Conservation (phyloP, 2,113 vertebrate genomes). For the Terrapene triunguis region DNA sequence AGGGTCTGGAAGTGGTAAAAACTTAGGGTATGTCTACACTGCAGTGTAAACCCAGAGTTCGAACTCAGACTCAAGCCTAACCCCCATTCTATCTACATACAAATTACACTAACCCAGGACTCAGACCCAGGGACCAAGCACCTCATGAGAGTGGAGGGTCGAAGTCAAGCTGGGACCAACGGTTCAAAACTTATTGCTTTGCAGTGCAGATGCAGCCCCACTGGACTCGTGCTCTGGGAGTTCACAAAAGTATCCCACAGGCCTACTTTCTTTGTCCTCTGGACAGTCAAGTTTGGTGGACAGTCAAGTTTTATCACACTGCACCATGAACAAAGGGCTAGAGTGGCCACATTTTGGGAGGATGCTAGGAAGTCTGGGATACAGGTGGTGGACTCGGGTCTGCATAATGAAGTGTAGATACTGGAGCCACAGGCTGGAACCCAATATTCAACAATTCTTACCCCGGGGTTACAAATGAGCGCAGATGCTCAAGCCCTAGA, state of each 20-base stretch:
- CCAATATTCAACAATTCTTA: not conserved
- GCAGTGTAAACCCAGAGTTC: not conserved
- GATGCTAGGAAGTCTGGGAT: not conserved
- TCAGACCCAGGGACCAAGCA: not conserved
- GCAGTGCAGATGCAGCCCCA: not conserved
- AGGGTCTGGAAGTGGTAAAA: not conserved
- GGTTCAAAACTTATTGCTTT: not conserved
- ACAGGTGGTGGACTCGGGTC: not conserved
- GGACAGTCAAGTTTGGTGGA: not conserved
- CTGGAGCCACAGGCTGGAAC: not conserved
- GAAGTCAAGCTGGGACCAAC: not conserved
- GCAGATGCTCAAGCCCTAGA: not conserved
- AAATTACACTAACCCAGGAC: not conserved
- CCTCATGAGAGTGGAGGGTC: not conserved
- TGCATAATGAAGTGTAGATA: not conserved
- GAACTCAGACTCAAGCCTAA: not conserved
- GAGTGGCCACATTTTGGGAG: too few relatives aligned
- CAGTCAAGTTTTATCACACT: not conserved
- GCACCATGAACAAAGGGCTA: not conserved
- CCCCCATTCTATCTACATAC: not conserved
- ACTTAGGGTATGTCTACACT: not conserved
- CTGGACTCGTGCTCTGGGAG: not conserved
- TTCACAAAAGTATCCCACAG: not conserved
- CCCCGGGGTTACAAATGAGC: not conserved
- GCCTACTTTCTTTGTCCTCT: not conserved